Evolutionary conservation across 1,140 invertebrate species (phyloP), one percentile per base, ranked within the genome.

Genomic region (Gryllus bimaculatus): DNA sequence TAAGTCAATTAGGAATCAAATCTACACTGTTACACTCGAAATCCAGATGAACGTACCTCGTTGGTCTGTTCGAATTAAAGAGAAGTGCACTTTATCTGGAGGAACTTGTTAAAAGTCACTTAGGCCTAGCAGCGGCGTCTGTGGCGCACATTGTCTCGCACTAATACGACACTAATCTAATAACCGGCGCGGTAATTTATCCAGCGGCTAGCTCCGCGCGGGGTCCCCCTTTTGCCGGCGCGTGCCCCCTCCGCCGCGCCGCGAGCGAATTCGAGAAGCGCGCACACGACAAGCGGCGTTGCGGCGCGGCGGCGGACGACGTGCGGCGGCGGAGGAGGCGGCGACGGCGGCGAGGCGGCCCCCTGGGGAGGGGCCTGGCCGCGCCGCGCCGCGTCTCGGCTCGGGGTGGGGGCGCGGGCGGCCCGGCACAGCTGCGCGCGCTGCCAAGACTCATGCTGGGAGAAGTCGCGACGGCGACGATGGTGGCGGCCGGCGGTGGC

Each of bases 111-210:
- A 66, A 66, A 66, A 10, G 10, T 66, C 54, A 18, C 54, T 66
- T 66, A 66, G 54, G 26, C 54, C 54, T 18, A 18, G 54, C 54
- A 7, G 10, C 10, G 7, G 54, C 54, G 54, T 66, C 10, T 66
- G 54, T 66, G 54, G 10, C 54, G 18, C 54, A 66, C 54, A 66
- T 66, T 66, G 54, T 66, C 54, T 18, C 10, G 54, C 54, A 66
- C 54, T 66, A 66, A 66, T 66, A 66, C 54, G 18, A 66, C 54
- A 66, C 54, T 66, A 66, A 66, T 66, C 54, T 66, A 66, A 66
- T 66, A 66, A 66, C 54, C 18, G 18, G 54, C 18, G 10, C 10
- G 2, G 54, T 66, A 66, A 66, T 66, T 66, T 66, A 66, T 66
- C 54, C 2, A 66, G 26, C 54, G 10, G 10, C 54, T 66, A 8